Evolutionary conservation across 2,888 invertebrate genomes (phyloP).

Genomic region (Coenonympha arcania): DNA sequence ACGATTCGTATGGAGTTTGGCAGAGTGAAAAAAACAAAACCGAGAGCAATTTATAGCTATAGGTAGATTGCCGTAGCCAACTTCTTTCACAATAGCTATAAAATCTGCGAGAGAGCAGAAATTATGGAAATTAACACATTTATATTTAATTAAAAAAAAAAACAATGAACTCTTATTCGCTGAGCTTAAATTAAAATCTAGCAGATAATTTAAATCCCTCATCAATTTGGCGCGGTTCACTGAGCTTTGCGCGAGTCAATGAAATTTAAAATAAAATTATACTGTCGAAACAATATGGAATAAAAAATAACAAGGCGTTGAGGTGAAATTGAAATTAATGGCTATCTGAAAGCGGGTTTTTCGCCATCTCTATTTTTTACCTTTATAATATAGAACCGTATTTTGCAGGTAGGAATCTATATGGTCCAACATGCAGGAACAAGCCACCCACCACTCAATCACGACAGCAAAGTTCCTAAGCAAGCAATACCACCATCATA

Average conservation of each 20-base stretch:
- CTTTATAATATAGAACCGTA: not conserved
- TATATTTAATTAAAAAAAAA: not conserved
- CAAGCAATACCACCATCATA: no score
- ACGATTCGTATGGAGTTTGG: no score
- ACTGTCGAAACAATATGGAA: not conserved
- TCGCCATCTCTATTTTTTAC: not conserved
- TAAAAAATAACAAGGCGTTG: not conserved
- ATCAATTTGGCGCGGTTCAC: conserved; percentile 1
- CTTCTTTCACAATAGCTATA: not conserved
- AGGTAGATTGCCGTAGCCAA: no score
- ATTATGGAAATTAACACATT: not conserved
- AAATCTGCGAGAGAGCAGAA: not conserved
- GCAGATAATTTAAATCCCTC: conserved; percentile 4
- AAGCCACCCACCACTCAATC: no score
- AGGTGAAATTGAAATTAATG: not conserved
- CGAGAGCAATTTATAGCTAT: no score
- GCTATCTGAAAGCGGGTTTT: not conserved
- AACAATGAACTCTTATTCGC: not conserved
- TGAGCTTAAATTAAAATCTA: not conserved
- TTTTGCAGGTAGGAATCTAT: not conserved
- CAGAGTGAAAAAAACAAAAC: no score
- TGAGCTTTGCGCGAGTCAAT: not conserved
- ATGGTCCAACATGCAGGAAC: no score
- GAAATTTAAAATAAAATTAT: conserved; percentile 1
- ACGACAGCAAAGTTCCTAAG: no score